phyloP scores from a whole-genome alignment of 1,140 invertebrate genomes.

The Anoplophora glabripennis region DNA sequence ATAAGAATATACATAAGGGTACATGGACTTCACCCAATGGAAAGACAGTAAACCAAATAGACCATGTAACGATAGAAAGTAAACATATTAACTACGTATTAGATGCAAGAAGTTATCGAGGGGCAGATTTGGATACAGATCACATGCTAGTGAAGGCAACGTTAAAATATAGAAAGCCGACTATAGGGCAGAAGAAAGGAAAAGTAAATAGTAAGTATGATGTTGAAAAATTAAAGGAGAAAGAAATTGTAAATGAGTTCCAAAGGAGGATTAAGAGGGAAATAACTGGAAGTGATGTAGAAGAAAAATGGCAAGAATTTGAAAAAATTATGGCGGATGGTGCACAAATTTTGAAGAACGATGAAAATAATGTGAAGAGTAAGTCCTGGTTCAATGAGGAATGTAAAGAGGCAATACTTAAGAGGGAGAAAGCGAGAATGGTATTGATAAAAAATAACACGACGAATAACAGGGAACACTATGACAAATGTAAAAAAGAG shows the following conservation, averaged over 20 bases:
- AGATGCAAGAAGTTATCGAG: slow-evolving; percentile 20
- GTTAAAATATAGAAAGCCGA: not conserved
- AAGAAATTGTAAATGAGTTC: slow-evolving; percentile 6
- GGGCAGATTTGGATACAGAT: slow-evolving; percentile 6
- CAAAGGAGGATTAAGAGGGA: not conserved
- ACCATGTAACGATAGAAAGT: not conserved
- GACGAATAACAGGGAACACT: too few relatives aligned
- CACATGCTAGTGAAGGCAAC: slow-evolving; percentile 1
- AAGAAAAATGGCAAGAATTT: slow-evolving; percentile 6
- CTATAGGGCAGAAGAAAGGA: not conserved
- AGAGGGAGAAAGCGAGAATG: too few relatives aligned
- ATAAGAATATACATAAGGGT: too few relatives aligned
- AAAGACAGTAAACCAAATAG: too few relatives aligned
- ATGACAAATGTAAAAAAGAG: too few relatives aligned
- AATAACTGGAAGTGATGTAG: not conserved
- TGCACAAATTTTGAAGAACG: too few relatives aligned
- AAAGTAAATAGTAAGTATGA: slow-evolving; percentile 10
- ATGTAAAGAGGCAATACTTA: too few relatives aligned
- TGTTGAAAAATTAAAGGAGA: not conserved
- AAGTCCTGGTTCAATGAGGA: too few relatives aligned
- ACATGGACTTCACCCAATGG: too few relatives aligned
- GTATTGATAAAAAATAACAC: too few relatives aligned
- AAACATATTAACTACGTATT: slow-evolving; percentile 18
- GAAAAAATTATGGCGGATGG: not conserved
- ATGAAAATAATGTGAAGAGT: too few relatives aligned